Conservation (phyloP, 2,888 invertebrate genomes). For the Branchellion lobata region DNA sequence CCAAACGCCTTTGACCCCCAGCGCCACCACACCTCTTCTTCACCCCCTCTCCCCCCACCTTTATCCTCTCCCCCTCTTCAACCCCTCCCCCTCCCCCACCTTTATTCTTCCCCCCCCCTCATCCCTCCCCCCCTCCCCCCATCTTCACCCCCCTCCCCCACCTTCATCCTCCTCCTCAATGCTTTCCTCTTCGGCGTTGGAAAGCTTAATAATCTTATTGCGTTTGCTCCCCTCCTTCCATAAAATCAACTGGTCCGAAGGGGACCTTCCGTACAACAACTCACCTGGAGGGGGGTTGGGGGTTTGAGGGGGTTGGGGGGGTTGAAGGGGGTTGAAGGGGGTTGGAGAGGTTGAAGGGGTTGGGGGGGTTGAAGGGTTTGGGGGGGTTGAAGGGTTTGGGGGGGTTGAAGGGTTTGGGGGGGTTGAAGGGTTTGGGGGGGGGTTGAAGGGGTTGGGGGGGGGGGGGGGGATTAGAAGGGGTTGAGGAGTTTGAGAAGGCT, state of each 20-base stretch:
- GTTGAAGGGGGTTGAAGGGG: too few species aligned
- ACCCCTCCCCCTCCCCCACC: background rate
- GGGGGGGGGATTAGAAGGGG: too few species aligned
- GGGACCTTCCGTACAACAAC: slow-evolving; percentile 23
- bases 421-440: too few species aligned
- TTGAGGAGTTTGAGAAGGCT: too few species aligned
- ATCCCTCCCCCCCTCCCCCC: background rate
- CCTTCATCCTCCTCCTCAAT: background rate
- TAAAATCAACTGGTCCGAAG: slow-evolving; percentile 26
- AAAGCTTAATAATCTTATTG: slow-evolving; percentile 31
- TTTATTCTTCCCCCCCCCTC: background rate
- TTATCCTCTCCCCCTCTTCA: background rate
- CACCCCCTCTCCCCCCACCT: too few species aligned
- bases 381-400: too few species aligned
- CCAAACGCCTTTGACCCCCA: too few species aligned
- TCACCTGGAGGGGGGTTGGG: background rate
- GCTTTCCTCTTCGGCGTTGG: background rate
- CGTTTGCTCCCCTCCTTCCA: slow-evolving; percentile 34
- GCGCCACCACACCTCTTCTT: too few species aligned
- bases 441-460: too few species aligned
- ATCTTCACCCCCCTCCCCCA: background rate
- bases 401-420: too few species aligned
- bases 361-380: too few species aligned
- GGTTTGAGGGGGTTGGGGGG: background rate
- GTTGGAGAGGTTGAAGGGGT: too few species aligned